Evolutionary conservation across 2,888 invertebrate species (phyloP).

Genomic region (Dugesia japonica): DNA sequence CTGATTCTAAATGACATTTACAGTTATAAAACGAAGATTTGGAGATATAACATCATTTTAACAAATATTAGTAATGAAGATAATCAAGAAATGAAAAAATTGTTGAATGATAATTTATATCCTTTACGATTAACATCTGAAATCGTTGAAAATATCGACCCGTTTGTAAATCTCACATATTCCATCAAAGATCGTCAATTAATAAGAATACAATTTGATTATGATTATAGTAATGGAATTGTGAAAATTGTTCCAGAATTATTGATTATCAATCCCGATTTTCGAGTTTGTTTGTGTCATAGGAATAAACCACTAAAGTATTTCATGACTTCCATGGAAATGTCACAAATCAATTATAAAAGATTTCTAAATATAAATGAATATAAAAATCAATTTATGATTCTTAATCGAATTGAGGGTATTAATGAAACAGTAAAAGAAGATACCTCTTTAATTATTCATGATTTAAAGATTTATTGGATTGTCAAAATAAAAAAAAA

Average conservation of each 20-base stretch:
- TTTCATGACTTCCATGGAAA: not conserved
- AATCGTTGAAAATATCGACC: not conserved
- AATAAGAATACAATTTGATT: slow-evolving; percentile 1
- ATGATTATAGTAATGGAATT: slow-evolving; percentile 9
- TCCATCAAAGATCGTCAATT: not conserved
- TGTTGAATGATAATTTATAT: not conserved
- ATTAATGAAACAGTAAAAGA: not conserved
- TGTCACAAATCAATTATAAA: not conserved
- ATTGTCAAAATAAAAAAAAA: too few species aligned
- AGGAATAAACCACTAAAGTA: not conserved
- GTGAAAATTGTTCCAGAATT: not conserved
- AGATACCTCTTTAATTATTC: not conserved
- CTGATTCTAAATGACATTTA: not conserved
- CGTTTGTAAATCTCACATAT: not conserved
- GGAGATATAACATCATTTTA: not conserved
- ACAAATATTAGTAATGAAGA: not conserved
- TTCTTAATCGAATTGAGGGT: not conserved
- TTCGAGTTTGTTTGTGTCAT: not conserved
- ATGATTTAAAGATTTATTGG: not conserved
- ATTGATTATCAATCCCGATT: not conserved
- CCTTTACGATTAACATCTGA: not conserved
- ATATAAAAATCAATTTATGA: not conserved
- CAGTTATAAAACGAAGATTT: not conserved
- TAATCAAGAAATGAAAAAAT: not conserved
- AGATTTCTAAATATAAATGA: not conserved